Conservation (phyloP, 2,113 vertebrate species). For the Mystacornis crossleyi region DNA sequence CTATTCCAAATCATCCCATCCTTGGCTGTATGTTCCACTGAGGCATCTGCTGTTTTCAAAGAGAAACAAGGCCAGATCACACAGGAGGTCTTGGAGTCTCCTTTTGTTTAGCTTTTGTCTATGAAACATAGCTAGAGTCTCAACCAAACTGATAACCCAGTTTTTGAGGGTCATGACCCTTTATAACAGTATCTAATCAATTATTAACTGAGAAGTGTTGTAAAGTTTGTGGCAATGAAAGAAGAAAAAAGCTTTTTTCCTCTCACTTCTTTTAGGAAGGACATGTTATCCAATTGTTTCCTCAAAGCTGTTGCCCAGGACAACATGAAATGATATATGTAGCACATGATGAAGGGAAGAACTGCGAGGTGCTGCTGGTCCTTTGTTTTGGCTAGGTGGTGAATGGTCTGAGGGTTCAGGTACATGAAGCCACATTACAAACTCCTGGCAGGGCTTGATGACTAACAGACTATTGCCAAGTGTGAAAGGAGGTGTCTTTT, state of each 20-base stretch:
- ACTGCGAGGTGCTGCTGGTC: not conserved
- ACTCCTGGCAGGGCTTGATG: not conserved
- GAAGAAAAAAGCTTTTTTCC: not conserved
- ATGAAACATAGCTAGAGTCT: not conserved
- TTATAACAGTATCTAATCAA: not conserved
- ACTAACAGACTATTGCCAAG: not conserved
- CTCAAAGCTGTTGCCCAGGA: not conserved
- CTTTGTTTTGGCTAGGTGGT: not conserved
- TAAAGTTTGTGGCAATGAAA: not conserved
- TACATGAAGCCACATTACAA: not conserved
- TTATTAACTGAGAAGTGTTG: not conserved
- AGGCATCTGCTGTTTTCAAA: not conserved
- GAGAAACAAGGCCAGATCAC: not conserved
- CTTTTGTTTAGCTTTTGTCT: not conserved
- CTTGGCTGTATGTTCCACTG: not conserved
- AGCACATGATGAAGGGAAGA: not conserved
- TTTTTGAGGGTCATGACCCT: not conserved
- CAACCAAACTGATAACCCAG: not conserved
- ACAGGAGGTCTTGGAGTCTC: not conserved
- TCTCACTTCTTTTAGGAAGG: not conserved
- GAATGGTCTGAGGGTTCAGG: not conserved
- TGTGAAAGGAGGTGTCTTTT: not conserved
- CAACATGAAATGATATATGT: rapidly evolving
- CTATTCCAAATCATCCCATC: not conserved
- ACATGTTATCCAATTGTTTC: not conserved